These are phyloP conservation scores for Procavia capensis DNA, from an alignment of 2,113 vertebrate genomes.

Conservation along the genomic window DNA sequence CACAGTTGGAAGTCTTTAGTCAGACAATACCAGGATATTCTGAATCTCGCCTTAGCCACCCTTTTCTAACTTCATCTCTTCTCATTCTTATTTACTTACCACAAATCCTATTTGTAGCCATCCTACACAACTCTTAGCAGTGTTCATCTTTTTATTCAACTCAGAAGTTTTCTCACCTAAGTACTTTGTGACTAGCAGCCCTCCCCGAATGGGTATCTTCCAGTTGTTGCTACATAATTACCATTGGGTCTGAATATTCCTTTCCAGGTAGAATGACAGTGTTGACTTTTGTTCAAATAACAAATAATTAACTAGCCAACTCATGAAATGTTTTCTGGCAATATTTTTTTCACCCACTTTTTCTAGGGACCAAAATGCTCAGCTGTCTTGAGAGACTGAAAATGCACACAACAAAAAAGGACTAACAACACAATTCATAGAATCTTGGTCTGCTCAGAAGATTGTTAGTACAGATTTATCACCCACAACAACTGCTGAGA, in stretches of 20 bases:
- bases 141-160: neutral
- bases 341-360: neutral
- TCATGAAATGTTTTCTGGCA: neutral
- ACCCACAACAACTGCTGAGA: neutral
- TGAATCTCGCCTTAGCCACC: neutral
- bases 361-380: neutral
- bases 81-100: neutral
- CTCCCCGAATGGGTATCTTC: neutral
- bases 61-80: neutral
- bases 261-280: neutral
- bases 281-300: neutral
- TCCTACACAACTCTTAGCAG: neutral
- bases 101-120: neutral
- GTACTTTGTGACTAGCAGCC: neutral
- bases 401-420: neutral
- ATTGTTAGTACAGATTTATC: conserved; percentile 10
- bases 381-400: neutral
- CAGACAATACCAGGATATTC: neutral
- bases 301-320: neutral
- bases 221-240: neutral
- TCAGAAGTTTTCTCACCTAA: neutral
- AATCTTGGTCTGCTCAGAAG: conserved; percentile 42
- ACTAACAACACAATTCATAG: neutral
- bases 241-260: neutral
- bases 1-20: neutral